Conservation (phyloP, 2,797 vertebrate genomes). For the Schizopygopsis pylzovi region DNA sequence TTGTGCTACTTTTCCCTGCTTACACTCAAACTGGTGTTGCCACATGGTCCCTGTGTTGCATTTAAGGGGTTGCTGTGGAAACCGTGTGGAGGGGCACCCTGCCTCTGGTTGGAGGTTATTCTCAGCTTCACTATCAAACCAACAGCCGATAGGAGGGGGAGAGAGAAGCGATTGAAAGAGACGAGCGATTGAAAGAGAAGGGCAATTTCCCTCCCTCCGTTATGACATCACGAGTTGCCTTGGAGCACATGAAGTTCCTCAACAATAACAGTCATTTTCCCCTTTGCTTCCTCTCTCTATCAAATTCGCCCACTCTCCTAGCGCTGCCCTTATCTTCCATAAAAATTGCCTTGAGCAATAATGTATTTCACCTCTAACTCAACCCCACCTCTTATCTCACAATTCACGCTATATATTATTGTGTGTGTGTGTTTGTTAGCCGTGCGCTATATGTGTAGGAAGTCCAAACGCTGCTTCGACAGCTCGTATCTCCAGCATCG, state of each 20-base stretch:
- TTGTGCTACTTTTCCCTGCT: constrained; percentile 32
- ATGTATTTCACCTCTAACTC: constrained; percentile 26
- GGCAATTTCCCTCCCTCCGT: constrained; percentile 23
- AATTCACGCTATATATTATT: neutral
- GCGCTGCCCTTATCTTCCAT: neutral
- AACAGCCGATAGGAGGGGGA: constrained; percentile 69
- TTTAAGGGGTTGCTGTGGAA: constrained; percentile 79
- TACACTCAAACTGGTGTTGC: constrained; percentile 40
- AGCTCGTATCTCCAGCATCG: constrained; percentile 9
- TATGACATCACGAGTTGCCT: constrained; percentile 49
- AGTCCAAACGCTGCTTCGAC: constrained; percentile 3
- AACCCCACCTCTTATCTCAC: neutral
- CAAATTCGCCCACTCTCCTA: neutral
- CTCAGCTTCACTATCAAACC: constrained; percentile 77
- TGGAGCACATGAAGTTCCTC: constrained; percentile 42
- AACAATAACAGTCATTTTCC: constrained; percentile 28
- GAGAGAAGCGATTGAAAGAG: neutral
- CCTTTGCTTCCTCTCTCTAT: constrained; percentile 1
- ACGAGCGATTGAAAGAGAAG: neutral
- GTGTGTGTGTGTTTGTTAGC: neutral
- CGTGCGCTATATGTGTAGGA: constrained; percentile 5
- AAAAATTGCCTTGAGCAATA: neutral
- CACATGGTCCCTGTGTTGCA: constrained; percentile 45
- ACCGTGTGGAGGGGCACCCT: constrained; percentile 74
- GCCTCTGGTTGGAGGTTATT: constrained; percentile 81